These are phyloP conservation scores for Ciconia stormi DNA, from an alignment of 2,113 vertebrate genomes.

Conservation along the genomic window DNA sequence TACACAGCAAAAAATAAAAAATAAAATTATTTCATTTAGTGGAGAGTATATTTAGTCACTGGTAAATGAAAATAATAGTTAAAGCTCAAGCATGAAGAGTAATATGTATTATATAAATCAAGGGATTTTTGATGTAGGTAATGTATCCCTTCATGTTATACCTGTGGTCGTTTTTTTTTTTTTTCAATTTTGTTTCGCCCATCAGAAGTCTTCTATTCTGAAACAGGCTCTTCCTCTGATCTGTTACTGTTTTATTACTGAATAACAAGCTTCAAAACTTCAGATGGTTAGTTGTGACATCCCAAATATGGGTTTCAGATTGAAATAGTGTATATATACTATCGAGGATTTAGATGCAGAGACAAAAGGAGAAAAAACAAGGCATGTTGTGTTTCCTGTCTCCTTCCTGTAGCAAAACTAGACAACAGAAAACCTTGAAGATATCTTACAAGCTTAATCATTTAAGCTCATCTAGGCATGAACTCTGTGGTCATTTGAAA, in stretches of 20 bases:
- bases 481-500: background rate
- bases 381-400: background rate
- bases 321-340: background rate
- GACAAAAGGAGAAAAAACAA: background rate
- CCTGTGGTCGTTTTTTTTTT: background rate
- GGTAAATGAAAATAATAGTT: background rate
- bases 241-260: background rate
- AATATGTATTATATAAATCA: background rate
- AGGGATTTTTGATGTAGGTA: accelerated
- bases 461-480: background rate
- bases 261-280: background rate
- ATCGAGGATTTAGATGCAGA: background rate
- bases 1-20: background rate
- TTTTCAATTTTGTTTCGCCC: background rate
- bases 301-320: background rate
- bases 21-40: background rate
- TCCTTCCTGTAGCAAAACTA: background rate
- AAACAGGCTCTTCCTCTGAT: background rate
- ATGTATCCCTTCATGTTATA: background rate
- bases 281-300: background rate
- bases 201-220: background rate
- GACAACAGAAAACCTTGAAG: background rate
- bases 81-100: background rate
- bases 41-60: background rate
- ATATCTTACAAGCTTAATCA: background rate